Percentiles rank a stretch among this genome's conserved stretches.
These are phyloP conservation scores for Tachypleus tridentatus DNA, from an alignment of 1,140 invertebrate genomes.

Conservation along the genomic window DNA sequence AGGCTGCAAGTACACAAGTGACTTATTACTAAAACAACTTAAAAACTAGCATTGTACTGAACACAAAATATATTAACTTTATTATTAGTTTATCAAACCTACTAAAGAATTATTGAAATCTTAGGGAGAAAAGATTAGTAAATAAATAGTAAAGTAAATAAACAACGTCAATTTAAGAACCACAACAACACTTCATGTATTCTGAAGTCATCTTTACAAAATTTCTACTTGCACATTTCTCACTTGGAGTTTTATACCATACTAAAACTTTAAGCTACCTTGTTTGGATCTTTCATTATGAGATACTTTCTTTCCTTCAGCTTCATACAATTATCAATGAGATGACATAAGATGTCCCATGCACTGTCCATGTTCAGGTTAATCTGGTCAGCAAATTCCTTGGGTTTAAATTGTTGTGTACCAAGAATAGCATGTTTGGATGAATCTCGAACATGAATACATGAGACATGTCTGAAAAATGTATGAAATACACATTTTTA, in stretches of 20 bases:
- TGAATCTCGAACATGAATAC: constrained; percentile 82
- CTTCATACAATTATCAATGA: constrained; percentile 96
- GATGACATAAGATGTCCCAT: constrained; percentile 96
- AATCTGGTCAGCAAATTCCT: constrained; percentile 97
- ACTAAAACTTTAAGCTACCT: constrained; percentile 35
- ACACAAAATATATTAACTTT: too few species aligned
- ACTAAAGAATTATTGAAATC: too few species aligned
- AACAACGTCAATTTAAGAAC: too few species aligned
- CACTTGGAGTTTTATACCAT: neutral
- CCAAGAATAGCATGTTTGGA: constrained; percentile 94
- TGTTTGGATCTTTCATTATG: constrained; percentile 99
- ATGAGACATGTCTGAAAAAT: constrained; percentile 69
- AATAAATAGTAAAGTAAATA: too few species aligned
- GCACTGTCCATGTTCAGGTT: constrained; percentile 99
- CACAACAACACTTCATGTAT: too few species aligned
- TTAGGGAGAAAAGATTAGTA: too few species aligned
- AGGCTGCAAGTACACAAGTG: constrained; percentile 41
- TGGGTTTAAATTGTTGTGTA: constrained; percentile 96
- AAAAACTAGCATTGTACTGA: too few species aligned
- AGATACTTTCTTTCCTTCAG: constrained; percentile 93
- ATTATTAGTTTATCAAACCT: too few species aligned
- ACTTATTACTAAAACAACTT: too few species aligned
- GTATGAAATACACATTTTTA: too few species aligned
- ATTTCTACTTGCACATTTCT: constrained; percentile 7
- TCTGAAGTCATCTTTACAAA: neutral